Conservation (phyloP, 2,888 invertebrate species). For the Drosophila peninsularis region DNA sequence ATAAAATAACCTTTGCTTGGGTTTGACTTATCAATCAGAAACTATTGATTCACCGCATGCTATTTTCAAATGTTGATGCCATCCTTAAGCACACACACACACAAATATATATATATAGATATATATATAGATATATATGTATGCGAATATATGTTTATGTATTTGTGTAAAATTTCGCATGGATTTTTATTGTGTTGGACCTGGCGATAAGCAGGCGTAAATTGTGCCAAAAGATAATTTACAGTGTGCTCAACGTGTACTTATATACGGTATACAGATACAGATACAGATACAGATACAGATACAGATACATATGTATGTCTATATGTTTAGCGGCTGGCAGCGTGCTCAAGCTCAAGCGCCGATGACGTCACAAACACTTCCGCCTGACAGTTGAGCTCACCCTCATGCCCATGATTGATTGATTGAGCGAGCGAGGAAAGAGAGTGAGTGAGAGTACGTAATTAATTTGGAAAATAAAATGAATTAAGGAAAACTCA, state of each 20-base stretch:
- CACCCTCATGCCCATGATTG: slow-evolving; percentile 32
- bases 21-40: slow-evolving; percentile 36
- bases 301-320: too few species aligned
- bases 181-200: slow-evolving; percentile 15
- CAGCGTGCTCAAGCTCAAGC: slow-evolving; percentile 28
- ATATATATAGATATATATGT: too few species aligned
- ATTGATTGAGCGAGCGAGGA: slow-evolving; percentile 14
- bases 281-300: neutral
- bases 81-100: neutral
- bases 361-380: slow-evolving; percentile 45
- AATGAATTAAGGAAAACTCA: slow-evolving; percentile 65
- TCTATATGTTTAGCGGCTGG: slow-evolving; percentile 24
- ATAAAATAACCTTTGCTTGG: neutral
- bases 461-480: slow-evolving; percentile 64
- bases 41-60: slow-evolving; percentile 41
- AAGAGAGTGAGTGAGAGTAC: neutral
- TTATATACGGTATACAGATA: slow-evolving; percentile 15
- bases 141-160: neutral
- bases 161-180: slow-evolving; percentile 23
- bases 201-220: slow-evolving; percentile 51
- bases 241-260: slow-evolving; percentile 10
- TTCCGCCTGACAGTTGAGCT: slow-evolving; percentile 31
- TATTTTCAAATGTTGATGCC: slow-evolving; percentile 53
- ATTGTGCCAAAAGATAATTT: slow-evolving; percentile 69
- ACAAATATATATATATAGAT: neutral